A percentile compares a stretch with the other conserved stretches of the same genome.
phyloP scores from a whole-genome alignment of 2,113 vertebrate genomes.

The Hydropotes inermis region DNA sequence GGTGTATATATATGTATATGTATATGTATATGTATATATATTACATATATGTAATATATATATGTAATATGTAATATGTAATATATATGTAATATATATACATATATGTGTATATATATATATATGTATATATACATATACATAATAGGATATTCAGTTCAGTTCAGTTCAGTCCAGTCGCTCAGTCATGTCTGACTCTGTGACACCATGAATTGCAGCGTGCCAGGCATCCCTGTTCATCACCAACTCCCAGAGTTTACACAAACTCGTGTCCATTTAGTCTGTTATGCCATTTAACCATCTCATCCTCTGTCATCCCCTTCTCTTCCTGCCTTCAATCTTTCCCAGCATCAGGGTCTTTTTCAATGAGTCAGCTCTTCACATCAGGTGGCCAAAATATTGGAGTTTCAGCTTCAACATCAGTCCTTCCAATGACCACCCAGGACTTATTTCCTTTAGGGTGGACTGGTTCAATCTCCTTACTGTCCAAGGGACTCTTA shows the following conservation, averaged over 20 bases:
- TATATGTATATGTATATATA: too few species aligned
- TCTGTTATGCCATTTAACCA: background rate
- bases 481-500: background rate
- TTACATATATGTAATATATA: too few species aligned
- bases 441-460: background rate
- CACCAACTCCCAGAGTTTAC: background rate
- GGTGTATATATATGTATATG: too few species aligned
- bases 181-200: fast-evolving
- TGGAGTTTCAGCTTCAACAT: background rate
- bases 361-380: background rate
- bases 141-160: too few species aligned
- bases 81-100: too few species aligned
- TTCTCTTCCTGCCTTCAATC: background rate
- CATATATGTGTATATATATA: too few species aligned
- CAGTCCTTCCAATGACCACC: background rate
- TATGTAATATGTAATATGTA: too few species aligned
- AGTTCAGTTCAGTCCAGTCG: background rate
- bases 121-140: too few species aligned
- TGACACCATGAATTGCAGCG: background rate
- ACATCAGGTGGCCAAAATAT: background rate
- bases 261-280: background rate
- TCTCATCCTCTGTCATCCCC: background rate
- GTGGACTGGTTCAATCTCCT: background rate
- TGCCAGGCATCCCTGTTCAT: background rate
- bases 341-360: background rate